Conservation (phyloP, 2,888 invertebrate species). For the Lepidonotus clava region DNA sequence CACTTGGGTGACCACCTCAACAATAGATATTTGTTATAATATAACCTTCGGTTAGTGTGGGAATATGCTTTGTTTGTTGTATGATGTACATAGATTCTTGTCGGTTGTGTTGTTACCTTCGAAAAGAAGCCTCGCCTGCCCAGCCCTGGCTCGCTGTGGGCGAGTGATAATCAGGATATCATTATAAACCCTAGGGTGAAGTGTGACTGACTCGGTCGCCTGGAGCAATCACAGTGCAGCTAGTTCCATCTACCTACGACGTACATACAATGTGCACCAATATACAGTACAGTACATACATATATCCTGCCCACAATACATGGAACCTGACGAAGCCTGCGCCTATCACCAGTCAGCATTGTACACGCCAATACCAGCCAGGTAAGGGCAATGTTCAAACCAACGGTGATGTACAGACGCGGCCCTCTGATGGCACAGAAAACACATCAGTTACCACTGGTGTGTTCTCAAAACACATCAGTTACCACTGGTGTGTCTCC, state of each 20-base stretch:
- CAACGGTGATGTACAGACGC: too few relatives aligned
- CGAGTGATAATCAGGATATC: neutral
- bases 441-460: too few relatives aligned
- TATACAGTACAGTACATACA: constrained; percentile 41
- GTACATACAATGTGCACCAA: constrained; percentile 37
- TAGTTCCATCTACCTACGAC: constrained; percentile 39
- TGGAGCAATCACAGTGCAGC: constrained; percentile 43
- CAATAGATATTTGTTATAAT: neutral
- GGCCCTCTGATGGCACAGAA: too few relatives aligned
- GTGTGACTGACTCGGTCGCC: constrained; percentile 36
- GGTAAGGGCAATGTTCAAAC: too few relatives aligned
- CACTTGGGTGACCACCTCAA: constrained; percentile 9
- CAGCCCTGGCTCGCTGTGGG: neutral
- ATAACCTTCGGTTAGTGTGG: constrained; percentile 29
- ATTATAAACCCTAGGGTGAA: constrained; percentile 44
- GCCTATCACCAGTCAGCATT: too few relatives aligned
- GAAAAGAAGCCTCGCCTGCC: neutral
- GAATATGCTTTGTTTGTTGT: constrained; percentile 11
- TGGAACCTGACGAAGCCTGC: too few relatives aligned
- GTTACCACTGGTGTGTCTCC: too few relatives aligned
- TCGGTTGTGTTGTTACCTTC: neutral
- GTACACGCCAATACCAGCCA: too few relatives aligned
- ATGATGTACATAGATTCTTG: constrained; percentile 40
- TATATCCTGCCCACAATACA: neutral
- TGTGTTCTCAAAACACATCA: too few relatives aligned